These are phyloP conservation scores for Epinotia bilunana DNA, from an alignment of 2,888 invertebrate genomes.

Conservation along the genomic window DNA sequence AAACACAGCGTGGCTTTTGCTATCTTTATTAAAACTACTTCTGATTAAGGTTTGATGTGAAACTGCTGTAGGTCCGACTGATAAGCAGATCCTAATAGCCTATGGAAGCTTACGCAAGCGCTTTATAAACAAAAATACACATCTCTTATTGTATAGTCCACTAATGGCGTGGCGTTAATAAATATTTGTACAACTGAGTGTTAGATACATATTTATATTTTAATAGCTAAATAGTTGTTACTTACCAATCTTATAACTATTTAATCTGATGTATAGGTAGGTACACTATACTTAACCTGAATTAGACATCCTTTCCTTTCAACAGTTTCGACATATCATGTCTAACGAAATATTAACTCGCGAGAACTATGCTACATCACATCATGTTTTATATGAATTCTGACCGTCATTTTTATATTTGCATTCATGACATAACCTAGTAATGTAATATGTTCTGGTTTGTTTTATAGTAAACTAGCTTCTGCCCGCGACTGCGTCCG, in stretches of 20 bases:
- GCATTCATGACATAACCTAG: neutral
- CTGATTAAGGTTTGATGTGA: too few species aligned
- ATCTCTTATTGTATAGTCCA: neutral
- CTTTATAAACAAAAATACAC: neutral
- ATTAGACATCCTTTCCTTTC: conserved; percentile 8
- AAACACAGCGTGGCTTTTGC: too few species aligned
- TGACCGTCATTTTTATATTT: conserved; percentile 8
- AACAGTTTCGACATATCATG: neutral
- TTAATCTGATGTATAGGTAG: neutral
- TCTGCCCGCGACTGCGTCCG: too few species aligned
- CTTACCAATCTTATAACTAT: neutral
- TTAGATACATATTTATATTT: neutral
- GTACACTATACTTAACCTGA: conserved; percentile 9
- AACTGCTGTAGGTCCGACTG: too few species aligned
- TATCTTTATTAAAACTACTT: too few species aligned
- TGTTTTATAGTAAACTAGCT: too few species aligned
- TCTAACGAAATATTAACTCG: neutral
- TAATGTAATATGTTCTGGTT: too few species aligned
- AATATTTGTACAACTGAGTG: neutral
- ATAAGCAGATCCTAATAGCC: too few species aligned
- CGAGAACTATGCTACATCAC: neutral
- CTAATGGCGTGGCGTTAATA: neutral
- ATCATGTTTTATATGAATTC: neutral
- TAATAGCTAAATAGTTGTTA: neutral
- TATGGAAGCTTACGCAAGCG: neutral